These are phyloP conservation scores for Alosa alosa DNA, from an alignment of 2,113 vertebrate species.

Conservation along the genomic window DNA sequence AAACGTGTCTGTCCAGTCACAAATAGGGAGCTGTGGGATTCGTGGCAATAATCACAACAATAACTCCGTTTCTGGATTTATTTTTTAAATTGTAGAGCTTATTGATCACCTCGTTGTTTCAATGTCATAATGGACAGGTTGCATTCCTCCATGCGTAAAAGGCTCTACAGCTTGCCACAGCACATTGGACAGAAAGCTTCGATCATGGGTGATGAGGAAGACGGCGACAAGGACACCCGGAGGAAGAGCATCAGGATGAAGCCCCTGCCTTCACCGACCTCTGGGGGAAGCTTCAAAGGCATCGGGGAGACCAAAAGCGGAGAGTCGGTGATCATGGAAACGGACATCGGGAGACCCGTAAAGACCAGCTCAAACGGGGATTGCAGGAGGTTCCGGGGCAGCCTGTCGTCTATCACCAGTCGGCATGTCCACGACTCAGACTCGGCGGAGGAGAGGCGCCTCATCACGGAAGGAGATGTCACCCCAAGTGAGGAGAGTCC, in stretches of 20 bases:
- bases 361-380: slow-evolving; percentile 97
- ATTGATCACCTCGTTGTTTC: slow-evolving; percentile 43
- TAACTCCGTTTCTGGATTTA: slow-evolving; percentile 41
- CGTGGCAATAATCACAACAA: slow-evolving; percentile 53
- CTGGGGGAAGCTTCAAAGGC: slow-evolving; percentile 72
- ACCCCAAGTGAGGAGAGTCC: slow-evolving; percentile 78
- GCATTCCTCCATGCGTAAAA: slow-evolving; percentile 96
- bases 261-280: slow-evolving; percentile 82
- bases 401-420: slow-evolving; percentile 91
- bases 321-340: slow-evolving; percentile 76
- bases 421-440: slow-evolving; percentile 85
- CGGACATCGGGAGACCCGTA: slow-evolving; percentile 77
- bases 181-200: slow-evolving; percentile 90
- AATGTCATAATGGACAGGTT: slow-evolving; percentile 89
- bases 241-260: slow-evolving; percentile 92
- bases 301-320: slow-evolving; percentile 70
- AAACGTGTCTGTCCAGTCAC: slow-evolving; percentile 60
- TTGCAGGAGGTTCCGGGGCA: slow-evolving; percentile 91
- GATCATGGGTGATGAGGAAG: slow-evolving; percentile 89
- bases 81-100: slow-evolving; percentile 36
- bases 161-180: slow-evolving; percentile 98
- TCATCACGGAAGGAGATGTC: slow-evolving; percentile 87
- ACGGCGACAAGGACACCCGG: slow-evolving; percentile 85
- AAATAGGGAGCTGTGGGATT: slow-evolving; percentile 60
- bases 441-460: slow-evolving; percentile 85